Conservation (phyloP, 2,888 invertebrate species). For the Hemistola chrysoprasaria region DNA sequence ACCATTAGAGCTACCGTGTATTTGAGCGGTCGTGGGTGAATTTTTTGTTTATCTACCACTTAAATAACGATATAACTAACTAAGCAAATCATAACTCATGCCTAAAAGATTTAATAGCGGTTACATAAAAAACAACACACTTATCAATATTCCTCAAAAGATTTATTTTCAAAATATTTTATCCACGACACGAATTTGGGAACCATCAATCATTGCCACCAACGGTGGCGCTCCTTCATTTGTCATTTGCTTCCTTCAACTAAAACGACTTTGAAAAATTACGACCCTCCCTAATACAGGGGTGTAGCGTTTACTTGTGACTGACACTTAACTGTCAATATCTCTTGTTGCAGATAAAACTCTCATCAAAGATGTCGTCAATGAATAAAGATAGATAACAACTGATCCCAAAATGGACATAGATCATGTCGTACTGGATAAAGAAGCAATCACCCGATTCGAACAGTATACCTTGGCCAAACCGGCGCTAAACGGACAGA, state of each 20-base stretch:
- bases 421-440: slow-evolving; percentile 76
- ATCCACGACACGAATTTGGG: slow-evolving; percentile 35
- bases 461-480: slow-evolving; percentile 78
- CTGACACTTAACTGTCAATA: slow-evolving; percentile 33
- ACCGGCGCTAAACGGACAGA: slow-evolving; percentile 74
- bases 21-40: too few species aligned
- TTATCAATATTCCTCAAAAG: not conserved
- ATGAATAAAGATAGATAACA: slow-evolving; percentile 53
- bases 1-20: too few species aligned
- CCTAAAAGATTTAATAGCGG: not conserved
- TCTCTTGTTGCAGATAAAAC: slow-evolving; percentile 70
- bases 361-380: slow-evolving; percentile 49
- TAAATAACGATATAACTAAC: too few species aligned
- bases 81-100: too few species aligned
- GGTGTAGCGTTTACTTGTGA: slow-evolving; percentile 25
- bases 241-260: slow-evolving; percentile 60
- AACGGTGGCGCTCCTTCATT: slow-evolving; percentile 63
- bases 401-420: slow-evolving; percentile 64
- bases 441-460: slow-evolving; percentile 76
- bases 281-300: slow-evolving; percentile 47
- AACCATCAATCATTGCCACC: slow-evolving; percentile 60
- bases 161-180: slow-evolving; percentile 16
- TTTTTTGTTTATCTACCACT: too few species aligned
- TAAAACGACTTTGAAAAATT: slow-evolving; percentile 69
- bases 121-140: slow-evolving; percentile 1